These are phyloP conservation scores for Yponomeuta cagnagella DNA, from an alignment of 2,888 invertebrate species.

Conservation along the genomic window DNA sequence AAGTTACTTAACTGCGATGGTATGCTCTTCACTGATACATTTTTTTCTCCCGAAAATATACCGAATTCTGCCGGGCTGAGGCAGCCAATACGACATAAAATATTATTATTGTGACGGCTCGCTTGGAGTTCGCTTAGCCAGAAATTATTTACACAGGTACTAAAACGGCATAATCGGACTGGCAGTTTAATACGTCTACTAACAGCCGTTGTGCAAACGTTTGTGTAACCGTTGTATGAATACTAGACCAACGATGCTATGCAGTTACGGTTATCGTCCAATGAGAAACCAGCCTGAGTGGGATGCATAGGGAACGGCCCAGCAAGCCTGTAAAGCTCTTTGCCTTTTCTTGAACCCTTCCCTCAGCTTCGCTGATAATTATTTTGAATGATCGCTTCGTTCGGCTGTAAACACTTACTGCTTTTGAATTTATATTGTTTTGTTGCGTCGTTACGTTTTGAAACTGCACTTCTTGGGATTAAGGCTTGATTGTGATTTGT, in stretches of 20 bases:
- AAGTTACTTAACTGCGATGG: conserved; percentile 4
- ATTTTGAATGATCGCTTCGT: conserved; percentile 5
- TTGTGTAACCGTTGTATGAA: not conserved
- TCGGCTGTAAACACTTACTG: conserved; percentile 6
- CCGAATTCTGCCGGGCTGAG: no score
- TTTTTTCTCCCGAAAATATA: not conserved
- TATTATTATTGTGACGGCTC: no score
- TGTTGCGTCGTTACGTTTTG: not conserved
- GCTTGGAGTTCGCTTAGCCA: no score
- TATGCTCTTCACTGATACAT: not conserved
- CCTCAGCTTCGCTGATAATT: conserved; percentile 2
- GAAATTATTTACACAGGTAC: no score
- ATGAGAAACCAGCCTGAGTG: not conserved
- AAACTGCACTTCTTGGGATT: conserved; percentile 5
- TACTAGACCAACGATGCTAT: not conserved
- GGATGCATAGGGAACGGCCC: not conserved
- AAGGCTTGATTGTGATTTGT: not conserved
- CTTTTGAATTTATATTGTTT: conserved; percentile 6
- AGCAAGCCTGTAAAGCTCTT: not conserved
- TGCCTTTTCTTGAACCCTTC: not conserved
- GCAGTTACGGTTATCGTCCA: not conserved
- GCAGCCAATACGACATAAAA: no score
- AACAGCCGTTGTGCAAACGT: no score
- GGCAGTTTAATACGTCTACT: no score
- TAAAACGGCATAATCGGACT: no score